Evolutionary conservation across 2,797 vertebrate genomes (phyloP), one percentile per base, ranked within the genome.

Genomic region (Pelodytes ibericus): DNA sequence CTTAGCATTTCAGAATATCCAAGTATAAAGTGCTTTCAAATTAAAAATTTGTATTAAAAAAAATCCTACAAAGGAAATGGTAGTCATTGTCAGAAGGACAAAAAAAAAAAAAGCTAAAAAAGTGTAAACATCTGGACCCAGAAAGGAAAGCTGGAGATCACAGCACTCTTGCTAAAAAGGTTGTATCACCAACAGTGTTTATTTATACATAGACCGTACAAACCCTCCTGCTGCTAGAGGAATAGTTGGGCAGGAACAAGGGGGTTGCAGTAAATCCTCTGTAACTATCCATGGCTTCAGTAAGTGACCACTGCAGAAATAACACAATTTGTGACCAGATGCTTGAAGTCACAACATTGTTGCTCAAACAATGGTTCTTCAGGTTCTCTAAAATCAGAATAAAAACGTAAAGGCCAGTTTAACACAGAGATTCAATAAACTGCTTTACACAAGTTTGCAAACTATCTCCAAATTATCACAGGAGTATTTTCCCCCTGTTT

Each of bases 161-260:
- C 4, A 53, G 62, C 29, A 29, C 67, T 61, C 5, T 13, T 49
- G 64, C 31, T 72, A 78, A 60, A n/a, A 65, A 66, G 39, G 53
- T 26, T 65, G 36, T 57, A 72, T 72, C 53, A 67, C 20, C 39
- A 60, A 29, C 2, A n/a, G 2, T 53, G 71, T 78, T 78, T 73
- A 72, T 62, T 67, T 78, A 60, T 53, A 41, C 57, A 72, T 26
- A 26, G 25, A 13, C n/a, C n/a, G n/a, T 24, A 39, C 24, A 25
- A 69, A 16, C n/a, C 65, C 57, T 60, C 72, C 61, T 25, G 24
- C 61, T 25, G 51, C 24, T 29, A 16, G 36, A 11, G 44, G 62
- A 26, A 16, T 31, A 26, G 9, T 3, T 22, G 25, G 4, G 22
- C 49, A 53, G 4, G 24, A 16, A 22, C 49, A 53, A 16, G 7